phyloP scores from a whole-genome alignment of 2,888 invertebrate species.

The Pachycephus smyrnensis region DNA sequence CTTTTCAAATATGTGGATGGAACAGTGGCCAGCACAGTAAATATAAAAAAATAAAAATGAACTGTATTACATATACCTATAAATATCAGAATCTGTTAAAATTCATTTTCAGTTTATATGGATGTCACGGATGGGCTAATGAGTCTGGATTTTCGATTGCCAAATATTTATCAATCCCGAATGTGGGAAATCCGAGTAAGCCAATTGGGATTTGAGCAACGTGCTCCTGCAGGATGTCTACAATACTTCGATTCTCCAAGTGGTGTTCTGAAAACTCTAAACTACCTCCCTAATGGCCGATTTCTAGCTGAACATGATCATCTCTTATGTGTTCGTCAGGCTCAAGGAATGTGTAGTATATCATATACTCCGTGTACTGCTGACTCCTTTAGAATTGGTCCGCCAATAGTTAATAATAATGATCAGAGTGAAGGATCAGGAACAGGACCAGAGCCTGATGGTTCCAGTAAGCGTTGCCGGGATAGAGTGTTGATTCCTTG shows the following conservation, averaged over 20 bases:
- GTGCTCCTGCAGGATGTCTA: conserved; percentile 82
- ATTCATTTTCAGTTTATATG: conserved; percentile 73
- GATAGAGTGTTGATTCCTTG: conserved; percentile 86
- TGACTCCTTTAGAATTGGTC: conserved; percentile 82
- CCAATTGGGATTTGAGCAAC: conserved; percentile 82
- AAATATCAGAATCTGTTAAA: background rate
- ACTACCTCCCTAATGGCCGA: conserved; percentile 85
- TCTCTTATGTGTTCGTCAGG: conserved; percentile 80
- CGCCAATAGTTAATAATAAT: conserved; percentile 50
- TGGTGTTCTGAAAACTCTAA: conserved; percentile 80
- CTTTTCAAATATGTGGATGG: conserved; percentile 80
- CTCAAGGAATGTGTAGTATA: conserved; percentile 79
- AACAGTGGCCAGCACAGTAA: conserved; percentile 88
- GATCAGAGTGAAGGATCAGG: conserved; percentile 59
- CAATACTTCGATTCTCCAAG: conserved; percentile 77
- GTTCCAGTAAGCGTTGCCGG: conserved; percentile 71
- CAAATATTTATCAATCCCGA: conserved; percentile 75
- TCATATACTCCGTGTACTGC: conserved; percentile 81
- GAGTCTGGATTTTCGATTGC: conserved; percentile 69
- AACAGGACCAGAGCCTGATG: conserved; percentile 63
- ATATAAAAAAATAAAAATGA: conserved; percentile 45
- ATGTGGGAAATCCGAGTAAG: conserved; percentile 83
- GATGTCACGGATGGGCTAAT: conserved; percentile 73
- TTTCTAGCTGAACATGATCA: conserved; percentile 85
- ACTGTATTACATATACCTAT: background rate